These are phyloP conservation scores for Delichon dasypus DNA, from an alignment of 2,797 vertebrate genomes.

Conservation along the genomic window DNA sequence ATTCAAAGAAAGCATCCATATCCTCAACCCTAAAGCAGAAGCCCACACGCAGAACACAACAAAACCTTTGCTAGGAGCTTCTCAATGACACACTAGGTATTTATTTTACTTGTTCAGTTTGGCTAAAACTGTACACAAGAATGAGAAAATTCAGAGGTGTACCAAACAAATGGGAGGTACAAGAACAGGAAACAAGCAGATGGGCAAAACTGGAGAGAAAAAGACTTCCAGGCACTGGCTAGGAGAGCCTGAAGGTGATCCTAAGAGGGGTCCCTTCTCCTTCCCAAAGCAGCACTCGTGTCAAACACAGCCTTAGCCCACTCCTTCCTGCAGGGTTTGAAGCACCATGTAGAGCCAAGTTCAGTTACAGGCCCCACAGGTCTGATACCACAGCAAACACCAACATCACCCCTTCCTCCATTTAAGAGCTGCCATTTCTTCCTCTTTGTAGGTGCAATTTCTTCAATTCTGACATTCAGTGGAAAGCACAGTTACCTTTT, in stretches of 20 bases:
- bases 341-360: neutral
- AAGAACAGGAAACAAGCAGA: neutral
- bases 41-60: neutral
- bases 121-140: neutral
- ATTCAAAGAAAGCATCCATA: neutral
- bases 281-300: accelerated
- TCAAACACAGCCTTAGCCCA: neutral
- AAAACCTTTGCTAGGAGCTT: neutral
- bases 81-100: neutral
- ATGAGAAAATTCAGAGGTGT: neutral
- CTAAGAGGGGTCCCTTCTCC: neutral
- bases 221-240: neutral
- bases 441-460: neutral
- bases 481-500: neutral
- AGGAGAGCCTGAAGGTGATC: neutral
- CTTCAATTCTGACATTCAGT: neutral
- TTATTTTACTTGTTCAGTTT: neutral
- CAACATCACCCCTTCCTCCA: neutral
- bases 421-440: neutral
- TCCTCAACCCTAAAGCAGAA: neutral
- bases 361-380: neutral
- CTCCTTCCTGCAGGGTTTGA: neutral
- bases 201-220: neutral
- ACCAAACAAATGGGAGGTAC: neutral
- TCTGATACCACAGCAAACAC: neutral